phyloP scores from a whole-genome alignment of 2,797 vertebrate species.

The Clangula hyemalis region DNA sequence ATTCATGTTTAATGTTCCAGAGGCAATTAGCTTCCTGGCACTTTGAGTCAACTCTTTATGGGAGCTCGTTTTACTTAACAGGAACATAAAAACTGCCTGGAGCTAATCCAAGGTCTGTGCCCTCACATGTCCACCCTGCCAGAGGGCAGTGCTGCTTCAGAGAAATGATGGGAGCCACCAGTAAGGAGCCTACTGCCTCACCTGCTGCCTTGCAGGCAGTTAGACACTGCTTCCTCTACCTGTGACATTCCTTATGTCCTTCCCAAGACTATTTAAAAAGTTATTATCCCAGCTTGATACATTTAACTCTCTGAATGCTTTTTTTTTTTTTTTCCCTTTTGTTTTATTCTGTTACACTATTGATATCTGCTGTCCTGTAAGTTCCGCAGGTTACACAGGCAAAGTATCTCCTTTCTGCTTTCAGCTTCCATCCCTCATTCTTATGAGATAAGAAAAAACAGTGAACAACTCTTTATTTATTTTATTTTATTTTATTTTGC shows the following conservation, averaged over 20 bases:
- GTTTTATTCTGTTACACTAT: neutral
- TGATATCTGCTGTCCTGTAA: neutral
- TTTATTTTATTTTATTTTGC: neutral
- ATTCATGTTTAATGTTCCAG: neutral
- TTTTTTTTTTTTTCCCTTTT: neutral
- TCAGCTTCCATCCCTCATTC: neutral
- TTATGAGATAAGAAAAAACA: neutral
- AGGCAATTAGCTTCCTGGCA: neutral
- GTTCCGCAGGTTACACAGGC: neutral
- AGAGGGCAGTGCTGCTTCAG: neutral
- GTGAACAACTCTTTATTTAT: neutral
- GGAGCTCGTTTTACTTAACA: neutral
- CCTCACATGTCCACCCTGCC: neutral
- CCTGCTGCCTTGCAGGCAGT: neutral
- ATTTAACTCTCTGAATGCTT: neutral
- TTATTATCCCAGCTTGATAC: neutral
- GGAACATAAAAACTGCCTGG: neutral
- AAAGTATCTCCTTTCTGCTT: neutral
- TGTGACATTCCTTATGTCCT: neutral
- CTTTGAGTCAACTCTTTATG: neutral
- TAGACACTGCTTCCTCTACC: neutral
- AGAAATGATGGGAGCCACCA: neutral
- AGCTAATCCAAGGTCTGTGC: neutral
- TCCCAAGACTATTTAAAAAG: neutral
- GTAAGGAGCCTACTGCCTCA: neutral